Evolutionary conservation across 2,113 vertebrate species (phyloP).

Genomic region (Toxotes jaculatrix): DNA sequence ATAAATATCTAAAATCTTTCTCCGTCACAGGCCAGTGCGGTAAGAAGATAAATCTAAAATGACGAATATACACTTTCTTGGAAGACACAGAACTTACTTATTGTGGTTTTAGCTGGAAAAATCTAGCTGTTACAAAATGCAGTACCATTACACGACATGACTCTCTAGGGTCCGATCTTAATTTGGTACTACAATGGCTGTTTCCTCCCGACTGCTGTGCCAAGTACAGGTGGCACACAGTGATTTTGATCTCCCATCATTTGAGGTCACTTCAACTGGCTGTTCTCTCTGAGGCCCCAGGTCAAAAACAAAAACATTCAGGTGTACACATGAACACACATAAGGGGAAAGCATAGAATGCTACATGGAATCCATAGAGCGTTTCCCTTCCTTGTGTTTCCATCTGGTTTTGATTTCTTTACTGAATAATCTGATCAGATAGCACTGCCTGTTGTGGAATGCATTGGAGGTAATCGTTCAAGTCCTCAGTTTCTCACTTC

Average conservation of each 20-base stretch:
- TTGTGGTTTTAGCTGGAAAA: neutral
- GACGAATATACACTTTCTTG: neutral
- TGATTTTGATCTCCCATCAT: slow-evolving; percentile 23
- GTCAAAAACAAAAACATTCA: slow-evolving; percentile 15
- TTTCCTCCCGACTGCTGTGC: slow-evolving; percentile 60
- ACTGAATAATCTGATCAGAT: no score
- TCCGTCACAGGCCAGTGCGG: slow-evolving; percentile 64
- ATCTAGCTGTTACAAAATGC: slow-evolving; percentile 10
- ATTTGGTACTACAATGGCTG: slow-evolving; percentile 69
- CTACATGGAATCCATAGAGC: no score
- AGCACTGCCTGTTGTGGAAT: no score
- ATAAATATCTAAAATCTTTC: neutral
- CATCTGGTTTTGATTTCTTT: no score
- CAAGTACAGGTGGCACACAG: slow-evolving; percentile 63
- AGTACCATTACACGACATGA: neutral
- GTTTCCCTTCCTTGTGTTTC: no score
- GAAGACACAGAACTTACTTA: neutral
- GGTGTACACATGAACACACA: neutral
- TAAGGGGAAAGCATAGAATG: neutral
- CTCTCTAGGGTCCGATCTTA: slow-evolving; percentile 45
- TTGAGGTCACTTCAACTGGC: slow-evolving; percentile 34
- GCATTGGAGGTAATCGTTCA: no score
- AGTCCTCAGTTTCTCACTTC: neutral
- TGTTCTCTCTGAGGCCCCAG: slow-evolving; percentile 8
- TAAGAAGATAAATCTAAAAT: slow-evolving; percentile 74